Percentiles rank a stretch among this genome's conserved stretches.
Conservation (phyloP, 2,797 vertebrate genomes). For the Novumbra hubbsi region DNA sequence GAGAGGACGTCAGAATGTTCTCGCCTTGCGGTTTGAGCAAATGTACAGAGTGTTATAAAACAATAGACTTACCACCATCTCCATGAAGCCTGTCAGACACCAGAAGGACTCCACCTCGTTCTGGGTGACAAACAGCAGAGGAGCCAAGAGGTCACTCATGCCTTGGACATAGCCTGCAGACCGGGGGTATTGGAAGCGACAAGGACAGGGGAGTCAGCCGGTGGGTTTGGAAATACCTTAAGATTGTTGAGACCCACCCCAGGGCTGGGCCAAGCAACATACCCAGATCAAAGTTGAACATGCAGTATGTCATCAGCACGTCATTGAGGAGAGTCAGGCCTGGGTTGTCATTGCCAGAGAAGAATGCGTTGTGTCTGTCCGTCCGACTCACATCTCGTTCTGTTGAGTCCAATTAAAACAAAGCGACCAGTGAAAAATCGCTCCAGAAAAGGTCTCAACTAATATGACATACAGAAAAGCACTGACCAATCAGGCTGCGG, state of each 20-base stretch:
- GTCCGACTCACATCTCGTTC: conserved; percentile 90
- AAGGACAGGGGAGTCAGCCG: background rate
- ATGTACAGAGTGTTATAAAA: too few relatives aligned
- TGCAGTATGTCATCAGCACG: conserved; percentile 92
- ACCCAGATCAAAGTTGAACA: conserved; percentile 94
- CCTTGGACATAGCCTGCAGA: conserved; percentile 88
- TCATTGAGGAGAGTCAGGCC: conserved; percentile 85
- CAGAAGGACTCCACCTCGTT: conserved; percentile 93
- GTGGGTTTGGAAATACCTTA: background rate
- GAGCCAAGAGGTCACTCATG: conserved; percentile 90
- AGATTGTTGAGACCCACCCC: background rate
- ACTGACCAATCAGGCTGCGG: conserved; percentile 86
- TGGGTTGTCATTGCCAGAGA: conserved; percentile 85
- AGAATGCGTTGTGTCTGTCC: conserved; percentile 87
- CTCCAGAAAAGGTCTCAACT: background rate
- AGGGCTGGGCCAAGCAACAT: conserved; percentile 15
- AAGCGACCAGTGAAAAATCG: background rate
- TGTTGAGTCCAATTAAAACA: conserved; percentile 57
- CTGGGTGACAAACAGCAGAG: conserved; percentile 85
- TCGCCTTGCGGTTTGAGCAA: too few relatives aligned
- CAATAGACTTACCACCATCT: conserved; percentile 77
- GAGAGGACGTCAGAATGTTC: background rate
- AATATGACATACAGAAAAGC: background rate
- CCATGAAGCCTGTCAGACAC: conserved; percentile 93
- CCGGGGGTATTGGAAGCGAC: background rate